Evolutionary conservation across 2,797 vertebrate species (phyloP).

Genomic region (Lacerta agilis): DNA sequence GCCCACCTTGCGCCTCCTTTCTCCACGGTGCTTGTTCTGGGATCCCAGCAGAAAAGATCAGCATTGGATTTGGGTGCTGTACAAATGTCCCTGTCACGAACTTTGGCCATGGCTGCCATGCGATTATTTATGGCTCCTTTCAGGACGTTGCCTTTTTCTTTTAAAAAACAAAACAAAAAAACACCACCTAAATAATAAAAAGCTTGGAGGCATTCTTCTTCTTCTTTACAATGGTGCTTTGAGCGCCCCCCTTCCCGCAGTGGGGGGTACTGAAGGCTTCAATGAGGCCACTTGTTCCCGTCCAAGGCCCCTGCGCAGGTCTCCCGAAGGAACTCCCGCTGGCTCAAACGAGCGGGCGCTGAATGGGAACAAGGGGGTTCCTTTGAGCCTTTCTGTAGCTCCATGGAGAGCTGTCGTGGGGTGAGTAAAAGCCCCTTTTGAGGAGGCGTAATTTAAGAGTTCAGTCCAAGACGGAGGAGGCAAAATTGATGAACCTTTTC

Average conservation of each 20-base stretch:
- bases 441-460: slow-evolving; percentile 59
- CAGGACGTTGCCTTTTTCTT: slow-evolving; percentile 17
- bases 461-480: slow-evolving; percentile 63
- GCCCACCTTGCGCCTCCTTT: neutral
- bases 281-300: slow-evolving; percentile 66
- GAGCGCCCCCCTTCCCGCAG: slow-evolving; percentile 50
- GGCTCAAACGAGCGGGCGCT: slow-evolving; percentile 35
- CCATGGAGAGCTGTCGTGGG: slow-evolving; percentile 59
- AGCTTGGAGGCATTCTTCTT: slow-evolving; percentile 8
- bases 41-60: slow-evolving; percentile 7
- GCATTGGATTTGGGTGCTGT: slow-evolving; percentile 5
- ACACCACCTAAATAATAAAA: too few relatives aligned
- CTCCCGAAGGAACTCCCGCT: slow-evolving; percentile 62
- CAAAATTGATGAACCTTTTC: slow-evolving; percentile 60
- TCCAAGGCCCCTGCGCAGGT: slow-evolving; percentile 70
- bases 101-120: slow-evolving; percentile 24
- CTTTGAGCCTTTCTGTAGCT: slow-evolving; percentile 66
- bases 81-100: slow-evolving; percentile 1
- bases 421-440: slow-evolving; percentile 67
- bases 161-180: too few relatives aligned
- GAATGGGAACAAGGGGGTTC: slow-evolving; percentile 67
- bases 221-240: slow-evolving; percentile 52
- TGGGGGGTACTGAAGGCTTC: slow-evolving; percentile 58
- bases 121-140: slow-evolving; percentile 43
- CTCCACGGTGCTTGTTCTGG: neutral